phyloP scores from a whole-genome alignment of 1,140 invertebrate species.

The Micrasema minimum region DNA sequence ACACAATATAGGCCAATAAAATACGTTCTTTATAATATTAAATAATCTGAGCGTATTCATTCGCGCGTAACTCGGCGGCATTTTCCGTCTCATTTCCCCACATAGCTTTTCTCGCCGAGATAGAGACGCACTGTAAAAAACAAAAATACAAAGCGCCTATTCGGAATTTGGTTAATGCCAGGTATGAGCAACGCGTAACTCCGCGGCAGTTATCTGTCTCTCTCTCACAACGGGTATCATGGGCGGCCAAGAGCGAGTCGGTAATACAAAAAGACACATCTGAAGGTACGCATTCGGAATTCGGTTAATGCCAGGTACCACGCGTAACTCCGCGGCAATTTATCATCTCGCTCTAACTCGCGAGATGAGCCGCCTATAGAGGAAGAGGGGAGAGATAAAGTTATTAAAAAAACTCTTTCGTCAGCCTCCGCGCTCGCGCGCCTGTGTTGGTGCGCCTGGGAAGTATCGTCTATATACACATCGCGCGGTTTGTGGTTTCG shows the following conservation, averaged over 20 bases:
- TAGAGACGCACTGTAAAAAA: slow-evolving; percentile 36
- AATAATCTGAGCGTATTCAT: slow-evolving; percentile 24
- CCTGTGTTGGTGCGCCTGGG: slow-evolving; percentile 42
- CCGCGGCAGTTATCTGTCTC: slow-evolving; percentile 42
- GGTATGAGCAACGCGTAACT: slow-evolving; percentile 50
- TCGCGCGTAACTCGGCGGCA: slow-evolving; percentile 44
- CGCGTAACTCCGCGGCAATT: slow-evolving; percentile 48
- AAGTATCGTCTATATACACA: slow-evolving; percentile 41
- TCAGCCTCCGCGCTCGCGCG: slow-evolving; percentile 41
- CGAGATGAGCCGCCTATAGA: background rate
- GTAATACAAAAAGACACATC: slow-evolving; percentile 35
- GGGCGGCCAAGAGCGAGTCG: slow-evolving; percentile 30
- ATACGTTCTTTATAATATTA: slow-evolving; percentile 34
- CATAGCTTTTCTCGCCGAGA: slow-evolving; percentile 7
- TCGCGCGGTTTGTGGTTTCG: slow-evolving; percentile 34
- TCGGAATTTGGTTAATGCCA: slow-evolving; percentile 50
- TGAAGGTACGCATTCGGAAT: slow-evolving; percentile 46
- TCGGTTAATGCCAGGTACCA: slow-evolving; percentile 52
- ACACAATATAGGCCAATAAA: slow-evolving; percentile 35
- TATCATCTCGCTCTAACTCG: slow-evolving; percentile 35
- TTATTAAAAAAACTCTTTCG: slow-evolving; percentile 53
- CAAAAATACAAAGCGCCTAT: slow-evolving; percentile 40
- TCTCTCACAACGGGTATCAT: slow-evolving; percentile 1
- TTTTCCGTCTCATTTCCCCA: slow-evolving; percentile 27
- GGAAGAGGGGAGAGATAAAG: slow-evolving; percentile 45